Evolutionary conservation across 2,888 invertebrate genomes (phyloP).

Genomic region (Cephus pulcher): DNA sequence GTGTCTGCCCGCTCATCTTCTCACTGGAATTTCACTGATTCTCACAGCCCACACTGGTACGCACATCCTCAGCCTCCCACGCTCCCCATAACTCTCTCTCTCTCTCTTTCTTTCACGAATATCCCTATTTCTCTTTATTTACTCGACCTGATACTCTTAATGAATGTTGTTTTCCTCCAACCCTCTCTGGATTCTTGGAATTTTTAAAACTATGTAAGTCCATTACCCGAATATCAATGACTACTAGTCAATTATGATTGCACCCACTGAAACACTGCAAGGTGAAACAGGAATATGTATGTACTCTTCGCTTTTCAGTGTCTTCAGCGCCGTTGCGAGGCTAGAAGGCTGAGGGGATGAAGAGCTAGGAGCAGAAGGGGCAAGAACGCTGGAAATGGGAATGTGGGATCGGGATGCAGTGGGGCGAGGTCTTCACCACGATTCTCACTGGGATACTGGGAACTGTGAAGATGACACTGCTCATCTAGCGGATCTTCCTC

Average conservation of each 20-base stretch:
- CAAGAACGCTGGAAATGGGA: not conserved
- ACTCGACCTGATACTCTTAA: no score
- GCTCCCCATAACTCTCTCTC: constrained; percentile 5
- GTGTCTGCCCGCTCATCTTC: constrained; percentile 67
- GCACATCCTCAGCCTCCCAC: constrained; percentile 59
- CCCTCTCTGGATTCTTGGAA: not conserved
- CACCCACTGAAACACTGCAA: not conserved
- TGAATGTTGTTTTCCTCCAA: no score
- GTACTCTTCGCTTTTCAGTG: no score
- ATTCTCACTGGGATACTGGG: not conserved
- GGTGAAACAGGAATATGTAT: not conserved
- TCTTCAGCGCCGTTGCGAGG: not conserved
- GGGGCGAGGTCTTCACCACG: not conserved
- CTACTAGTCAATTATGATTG: not conserved
- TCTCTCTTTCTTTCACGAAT: not conserved
- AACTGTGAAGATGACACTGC: not conserved
- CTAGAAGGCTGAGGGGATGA: not conserved
- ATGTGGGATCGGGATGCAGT: not conserved
- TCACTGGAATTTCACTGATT: constrained; percentile 49
- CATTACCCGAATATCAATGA: not conserved
- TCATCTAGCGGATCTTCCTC: not conserved
- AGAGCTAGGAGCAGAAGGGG: not conserved
- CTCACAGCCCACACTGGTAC: constrained; percentile 38
- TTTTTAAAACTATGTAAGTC: not conserved
- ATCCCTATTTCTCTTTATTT: not conserved